A percentile compares a stretch with the other conserved stretches of the same genome.
These are phyloP conservation scores for Acipenser oxyrinchus DNA, from an alignment of 2,797 vertebrate species.

Conservation along the genomic window DNA sequence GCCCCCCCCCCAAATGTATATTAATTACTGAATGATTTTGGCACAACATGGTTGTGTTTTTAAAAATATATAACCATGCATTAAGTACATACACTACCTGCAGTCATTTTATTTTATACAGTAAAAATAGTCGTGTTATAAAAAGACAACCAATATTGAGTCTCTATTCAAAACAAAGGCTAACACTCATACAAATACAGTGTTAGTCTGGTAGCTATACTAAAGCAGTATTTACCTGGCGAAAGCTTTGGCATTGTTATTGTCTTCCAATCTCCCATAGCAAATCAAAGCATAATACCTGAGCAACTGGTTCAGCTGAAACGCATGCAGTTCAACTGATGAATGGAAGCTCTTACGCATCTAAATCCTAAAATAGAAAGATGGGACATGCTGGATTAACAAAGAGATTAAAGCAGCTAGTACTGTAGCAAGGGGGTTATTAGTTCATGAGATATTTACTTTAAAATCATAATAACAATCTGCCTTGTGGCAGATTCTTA, in stretches of 20 bases:
- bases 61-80: too few relatives aligned
- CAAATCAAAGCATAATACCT: constrained; percentile 50
- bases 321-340: constrained; percentile 42
- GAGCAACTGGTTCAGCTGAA: constrained; percentile 51
- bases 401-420: constrained; percentile 46
- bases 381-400: constrained; percentile 50
- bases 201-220: background rate
- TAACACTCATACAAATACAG: background rate
- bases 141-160: constrained; percentile 5
- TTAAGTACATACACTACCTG: background rate
- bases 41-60: too few relatives aligned
- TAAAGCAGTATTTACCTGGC: constrained; percentile 53
- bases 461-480: background rate
- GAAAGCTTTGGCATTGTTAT: constrained; percentile 64
- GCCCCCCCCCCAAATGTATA: too few relatives aligned
- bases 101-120: constrained; percentile 2
- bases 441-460: background rate
- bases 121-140: constrained; percentile 8
- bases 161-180: constrained; percentile 11
- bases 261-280: constrained; percentile 87
- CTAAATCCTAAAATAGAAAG: constrained; percentile 62
- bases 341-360: constrained; percentile 44
- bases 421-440: constrained; percentile 14
- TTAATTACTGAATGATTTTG: too few relatives aligned
- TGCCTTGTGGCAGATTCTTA: background rate